These are phyloP conservation scores for Ecdyonurus torrentis DNA, from an alignment of 2,888 invertebrate species.

Conservation along the genomic window DNA sequence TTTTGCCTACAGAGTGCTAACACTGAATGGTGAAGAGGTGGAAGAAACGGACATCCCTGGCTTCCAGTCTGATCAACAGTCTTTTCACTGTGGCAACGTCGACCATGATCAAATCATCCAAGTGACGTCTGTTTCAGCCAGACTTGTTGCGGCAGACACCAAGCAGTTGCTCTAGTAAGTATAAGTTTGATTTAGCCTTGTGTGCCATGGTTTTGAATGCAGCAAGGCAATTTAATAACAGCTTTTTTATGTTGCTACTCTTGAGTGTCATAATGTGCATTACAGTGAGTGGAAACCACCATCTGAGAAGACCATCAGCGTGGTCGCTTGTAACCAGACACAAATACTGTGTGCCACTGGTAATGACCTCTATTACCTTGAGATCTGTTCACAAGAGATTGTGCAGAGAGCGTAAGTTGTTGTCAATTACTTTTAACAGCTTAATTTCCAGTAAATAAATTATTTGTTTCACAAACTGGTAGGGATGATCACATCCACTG, in stretches of 20 bases:
- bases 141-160: slow-evolving; percentile 48
- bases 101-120: slow-evolving; percentile 62
- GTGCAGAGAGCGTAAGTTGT: slow-evolving; percentile 40
- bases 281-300: slow-evolving; percentile 51
- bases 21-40: slow-evolving; percentile 87
- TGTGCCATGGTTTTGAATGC: too few species aligned
- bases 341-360: slow-evolving; percentile 78
- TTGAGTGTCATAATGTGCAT: slow-evolving; percentile 2
- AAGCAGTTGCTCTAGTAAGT: slow-evolving; percentile 38
- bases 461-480: too few species aligned
- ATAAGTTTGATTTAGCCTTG: too few species aligned
- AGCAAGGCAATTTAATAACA: too few species aligned
- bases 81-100: slow-evolving; percentile 88
- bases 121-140: slow-evolving; percentile 54
- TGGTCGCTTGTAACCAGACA: slow-evolving; percentile 63
- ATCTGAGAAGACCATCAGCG: slow-evolving; percentile 58
- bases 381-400: slow-evolving; percentile 46
- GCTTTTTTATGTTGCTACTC: too few species aligned
- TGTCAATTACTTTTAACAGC: too few species aligned
- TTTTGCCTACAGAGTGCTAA: slow-evolving; percentile 60
- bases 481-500: too few species aligned
- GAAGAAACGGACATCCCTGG: slow-evolving; percentile 93
- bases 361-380: slow-evolving; percentile 66
- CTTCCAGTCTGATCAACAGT: slow-evolving; percentile 81
- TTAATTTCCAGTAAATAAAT: too few species aligned